phyloP scores from a whole-genome alignment of 2,797 vertebrate genomes.

The Hemibagrus guttatus region DNA sequence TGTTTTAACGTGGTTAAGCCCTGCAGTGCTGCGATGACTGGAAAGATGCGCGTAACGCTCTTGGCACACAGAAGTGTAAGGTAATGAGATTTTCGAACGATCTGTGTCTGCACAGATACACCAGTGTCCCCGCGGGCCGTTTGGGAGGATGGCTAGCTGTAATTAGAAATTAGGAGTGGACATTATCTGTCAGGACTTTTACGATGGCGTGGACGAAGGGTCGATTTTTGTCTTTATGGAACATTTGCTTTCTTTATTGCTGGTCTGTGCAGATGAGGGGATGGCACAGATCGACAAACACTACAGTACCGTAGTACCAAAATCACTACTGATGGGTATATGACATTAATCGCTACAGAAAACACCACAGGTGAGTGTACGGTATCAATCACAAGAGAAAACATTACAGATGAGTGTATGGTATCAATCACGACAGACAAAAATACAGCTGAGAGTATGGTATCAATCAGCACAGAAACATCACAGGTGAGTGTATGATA shows the following conservation, averaged over 20 bases:
- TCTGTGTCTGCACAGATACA: constrained; percentile 61
- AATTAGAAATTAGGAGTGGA: constrained; percentile 73
- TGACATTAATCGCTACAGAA: not conserved
- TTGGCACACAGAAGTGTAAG: constrained; percentile 65
- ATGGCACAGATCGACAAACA: not conserved
- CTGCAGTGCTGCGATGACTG: constrained; percentile 69
- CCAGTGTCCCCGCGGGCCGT: constrained; percentile 65
- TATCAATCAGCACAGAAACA: too few species aligned
- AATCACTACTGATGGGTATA: not conserved
- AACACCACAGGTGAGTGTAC: not conserved
- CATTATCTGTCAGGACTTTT: constrained; percentile 57
- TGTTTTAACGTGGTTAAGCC: constrained; percentile 77
- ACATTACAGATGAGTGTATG: not conserved
- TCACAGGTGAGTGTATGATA: too few species aligned
- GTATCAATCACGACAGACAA: not conserved
- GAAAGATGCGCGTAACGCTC: constrained; percentile 67
- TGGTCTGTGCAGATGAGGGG: constrained; percentile 3
- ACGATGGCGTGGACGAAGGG: constrained; percentile 56
- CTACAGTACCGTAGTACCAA: not conserved
- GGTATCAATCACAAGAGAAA: not conserved
- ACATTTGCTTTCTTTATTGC: constrained; percentile 3
- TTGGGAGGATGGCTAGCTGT: constrained; percentile 63
- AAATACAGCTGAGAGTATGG: too few species aligned
- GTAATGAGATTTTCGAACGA: constrained; percentile 74
- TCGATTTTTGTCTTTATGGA: constrained; percentile 37